Evolutionary conservation across 1,140 invertebrate genomes (phyloP).

Genomic region (Pseudomyrmex cubaensis): DNA sequence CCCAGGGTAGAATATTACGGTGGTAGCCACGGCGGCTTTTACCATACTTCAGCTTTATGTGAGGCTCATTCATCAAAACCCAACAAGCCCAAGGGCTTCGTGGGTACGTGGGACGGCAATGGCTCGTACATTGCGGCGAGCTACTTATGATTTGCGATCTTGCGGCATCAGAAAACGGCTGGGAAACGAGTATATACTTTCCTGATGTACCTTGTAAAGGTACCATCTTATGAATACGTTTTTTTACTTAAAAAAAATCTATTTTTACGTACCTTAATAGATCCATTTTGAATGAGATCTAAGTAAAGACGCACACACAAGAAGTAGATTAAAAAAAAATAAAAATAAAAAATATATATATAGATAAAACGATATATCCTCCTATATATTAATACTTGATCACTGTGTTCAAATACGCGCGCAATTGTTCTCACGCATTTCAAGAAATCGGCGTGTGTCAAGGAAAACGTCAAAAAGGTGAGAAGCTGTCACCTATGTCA

Average conservation of each 20-base stretch:
- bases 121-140: conserved; percentile 61
- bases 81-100: conserved; percentile 70
- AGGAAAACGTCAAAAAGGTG: conserved; percentile 66
- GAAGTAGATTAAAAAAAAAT: not conserved
- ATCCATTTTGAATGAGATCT: not conserved
- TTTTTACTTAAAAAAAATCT: too few species aligned
- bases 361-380: too few species aligned
- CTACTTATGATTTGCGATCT: conserved; percentile 71
- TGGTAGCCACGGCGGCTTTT: conserved; percentile 74
- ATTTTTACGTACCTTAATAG: not conserved
- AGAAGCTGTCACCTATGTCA: conserved; percentile 82
- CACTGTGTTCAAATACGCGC: too few species aligned
- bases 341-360: not conserved
- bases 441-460: conserved; percentile 25
- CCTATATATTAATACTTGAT: too few species aligned
- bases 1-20: conserved; percentile 75
- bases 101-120: conserved; percentile 66
- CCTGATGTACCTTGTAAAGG: not conserved
- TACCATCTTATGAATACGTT: not conserved
- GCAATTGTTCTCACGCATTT: not conserved
- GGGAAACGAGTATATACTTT: not conserved
- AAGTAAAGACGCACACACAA: not conserved
- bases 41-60: conserved; percentile 80
- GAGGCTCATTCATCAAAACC: conserved; percentile 78
- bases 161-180: conserved; percentile 54